Evolutionary conservation across 1,140 invertebrate genomes (phyloP).

Genomic region (Pseudobourletiella spinata): DNA sequence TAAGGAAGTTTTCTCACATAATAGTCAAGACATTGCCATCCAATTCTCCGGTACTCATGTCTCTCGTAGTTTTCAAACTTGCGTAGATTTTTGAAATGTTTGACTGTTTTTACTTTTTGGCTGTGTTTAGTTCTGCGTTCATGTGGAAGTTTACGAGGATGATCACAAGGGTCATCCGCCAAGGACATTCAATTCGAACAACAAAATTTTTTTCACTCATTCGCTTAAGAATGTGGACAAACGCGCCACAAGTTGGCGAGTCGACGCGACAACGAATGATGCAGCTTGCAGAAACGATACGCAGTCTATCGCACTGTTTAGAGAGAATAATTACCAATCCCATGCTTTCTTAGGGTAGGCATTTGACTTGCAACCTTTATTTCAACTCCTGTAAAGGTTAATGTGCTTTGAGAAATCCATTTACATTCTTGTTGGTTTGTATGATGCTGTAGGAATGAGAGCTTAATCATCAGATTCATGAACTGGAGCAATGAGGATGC

Average conservation of each 20-base stretch:
- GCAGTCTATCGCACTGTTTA: not conserved
- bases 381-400: too few species aligned
- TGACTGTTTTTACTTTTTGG: too few species aligned
- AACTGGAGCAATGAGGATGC: slow-evolving; percentile 3
- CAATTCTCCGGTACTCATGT: not conserved
- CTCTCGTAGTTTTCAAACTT: too few species aligned
- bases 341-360: slow-evolving; percentile 18
- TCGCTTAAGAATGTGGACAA: not conserved
- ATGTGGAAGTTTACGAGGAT: slow-evolving; percentile 16
- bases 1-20: slow-evolving; percentile 26
- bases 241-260: not conserved
- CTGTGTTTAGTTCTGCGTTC: slow-evolving; percentile 14
- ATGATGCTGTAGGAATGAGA: slow-evolving; percentile 25
- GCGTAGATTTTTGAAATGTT: too few species aligned
- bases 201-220: not conserved
- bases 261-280: not conserved
- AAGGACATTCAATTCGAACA: not conserved
- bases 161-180: not conserved
- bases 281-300: not conserved
- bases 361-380: not conserved
- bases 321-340: not conserved
- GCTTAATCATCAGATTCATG: slow-evolving; percentile 6
- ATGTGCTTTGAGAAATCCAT: too few species aligned
- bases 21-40: slow-evolving; percentile 15
- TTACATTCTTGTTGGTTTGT: too few species aligned